Evolutionary conservation across 2,797 vertebrate species (phyloP).

Genomic region (Leptodactylus fallax): DNA sequence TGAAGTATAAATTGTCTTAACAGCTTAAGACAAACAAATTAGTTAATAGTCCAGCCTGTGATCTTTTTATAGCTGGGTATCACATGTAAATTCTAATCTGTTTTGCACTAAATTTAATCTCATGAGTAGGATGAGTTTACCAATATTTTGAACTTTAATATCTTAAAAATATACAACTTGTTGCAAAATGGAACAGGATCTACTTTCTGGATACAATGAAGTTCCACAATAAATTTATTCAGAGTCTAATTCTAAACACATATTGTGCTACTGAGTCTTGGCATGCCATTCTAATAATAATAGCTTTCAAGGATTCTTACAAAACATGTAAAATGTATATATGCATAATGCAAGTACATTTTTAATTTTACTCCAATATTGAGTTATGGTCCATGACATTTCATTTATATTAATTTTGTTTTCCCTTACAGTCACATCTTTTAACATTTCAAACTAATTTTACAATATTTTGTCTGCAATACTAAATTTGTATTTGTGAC

Average conservation of each 20-base stretch:
- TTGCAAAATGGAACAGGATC: not conserved
- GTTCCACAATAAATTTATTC: not conserved
- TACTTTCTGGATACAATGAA: not conserved
- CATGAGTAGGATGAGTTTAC: not conserved
- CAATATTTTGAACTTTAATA: not conserved
- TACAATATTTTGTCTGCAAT: not conserved
- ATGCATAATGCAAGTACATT: not conserved
- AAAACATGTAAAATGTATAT: not conserved
- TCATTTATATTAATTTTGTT: not conserved
- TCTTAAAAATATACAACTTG: not conserved
- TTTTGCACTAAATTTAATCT: not conserved
- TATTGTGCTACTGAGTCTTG: not conserved
- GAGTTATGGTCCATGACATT: not conserved
- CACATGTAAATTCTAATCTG: not conserved
- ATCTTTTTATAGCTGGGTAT: not conserved
- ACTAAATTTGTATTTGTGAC: not conserved
- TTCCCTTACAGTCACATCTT: not conserved
- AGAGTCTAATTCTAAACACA: not conserved
- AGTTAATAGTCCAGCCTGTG: not conserved
- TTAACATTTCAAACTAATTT: not conserved
- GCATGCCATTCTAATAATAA: not conserved
- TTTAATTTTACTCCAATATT: not conserved
- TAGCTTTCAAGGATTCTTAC: not conserved
- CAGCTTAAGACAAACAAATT: not conserved
- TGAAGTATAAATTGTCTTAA: not conserved